Evolutionary conservation across 2,888 invertebrate genomes (phyloP).

Genomic region (Halictus ligatus): DNA sequence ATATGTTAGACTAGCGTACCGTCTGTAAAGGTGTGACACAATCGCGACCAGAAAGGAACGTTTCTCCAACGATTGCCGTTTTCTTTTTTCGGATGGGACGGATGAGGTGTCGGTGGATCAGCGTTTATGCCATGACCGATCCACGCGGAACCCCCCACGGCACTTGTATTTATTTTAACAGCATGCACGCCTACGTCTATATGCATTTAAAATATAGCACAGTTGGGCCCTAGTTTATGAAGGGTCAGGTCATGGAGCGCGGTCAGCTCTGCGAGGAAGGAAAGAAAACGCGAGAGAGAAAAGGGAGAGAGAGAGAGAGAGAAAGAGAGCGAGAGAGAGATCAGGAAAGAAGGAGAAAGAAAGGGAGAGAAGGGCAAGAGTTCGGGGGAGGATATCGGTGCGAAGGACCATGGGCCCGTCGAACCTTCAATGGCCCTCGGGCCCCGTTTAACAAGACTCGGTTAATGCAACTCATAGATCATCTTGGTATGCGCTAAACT

Average conservation of each 20-base stretch:
- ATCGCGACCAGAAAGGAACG: slow-evolving; percentile 31
- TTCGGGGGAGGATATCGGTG: slow-evolving; percentile 56
- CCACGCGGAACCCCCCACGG: slow-evolving; percentile 63
- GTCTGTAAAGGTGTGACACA: slow-evolving; percentile 18
- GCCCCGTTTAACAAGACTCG: slow-evolving; percentile 83
- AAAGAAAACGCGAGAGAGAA: slow-evolving; percentile 61
- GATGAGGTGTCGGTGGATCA: slow-evolving; percentile 79
- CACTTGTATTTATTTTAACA: slow-evolving; percentile 81
- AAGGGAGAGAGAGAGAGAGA: slow-evolving; percentile 52
- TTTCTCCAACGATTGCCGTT: slow-evolving; percentile 16
- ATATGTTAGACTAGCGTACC: background rate
- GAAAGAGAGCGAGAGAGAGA: slow-evolving; percentile 50
- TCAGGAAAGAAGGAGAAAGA: slow-evolving; percentile 34
- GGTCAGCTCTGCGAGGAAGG: slow-evolving; percentile 69
- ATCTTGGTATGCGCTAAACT: slow-evolving; percentile 81
- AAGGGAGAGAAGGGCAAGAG: slow-evolving; percentile 43
- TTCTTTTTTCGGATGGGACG: slow-evolving; percentile 65
- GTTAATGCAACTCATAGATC: slow-evolving; percentile 83
- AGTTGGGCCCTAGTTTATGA: slow-evolving; percentile 84
- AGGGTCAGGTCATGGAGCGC: slow-evolving; percentile 82
- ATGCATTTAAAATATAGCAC: slow-evolving; percentile 83
- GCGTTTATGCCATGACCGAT: slow-evolving; percentile 76
- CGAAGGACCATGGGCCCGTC: slow-evolving; percentile 70
- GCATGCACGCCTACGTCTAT: slow-evolving; percentile 83
- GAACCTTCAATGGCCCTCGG: slow-evolving; percentile 67